Evolutionary conservation across 2,113 vertebrate species (phyloP), one percentile per base, ranked within the genome.

Genomic region (Bubo scandiacus): DNA sequence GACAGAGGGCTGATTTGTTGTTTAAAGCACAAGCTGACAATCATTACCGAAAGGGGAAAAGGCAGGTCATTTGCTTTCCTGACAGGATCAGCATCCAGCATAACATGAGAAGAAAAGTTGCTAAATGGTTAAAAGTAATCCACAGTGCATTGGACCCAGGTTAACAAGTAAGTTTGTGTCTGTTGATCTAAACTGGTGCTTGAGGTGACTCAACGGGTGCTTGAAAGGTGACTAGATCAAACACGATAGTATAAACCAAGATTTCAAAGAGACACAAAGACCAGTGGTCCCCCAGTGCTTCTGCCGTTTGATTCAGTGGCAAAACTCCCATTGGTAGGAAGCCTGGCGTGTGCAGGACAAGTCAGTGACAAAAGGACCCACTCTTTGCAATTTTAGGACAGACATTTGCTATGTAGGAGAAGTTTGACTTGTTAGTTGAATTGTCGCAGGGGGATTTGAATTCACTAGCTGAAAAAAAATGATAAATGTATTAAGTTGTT

Each of bases 401-500:
- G 47, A 40, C 4, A 5, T 87, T 92, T 84, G 38, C 45, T 67
- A 6, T 81, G 52, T 45, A 52, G 36, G 34, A 74, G 68, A 87
- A 96, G 42, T 96, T 71, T 92, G 75, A 71, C 59, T 92, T 91
- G 43, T 54, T 66, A 57, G 57, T 42, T 25, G 63, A 96, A 89
- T 70, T 88, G 82, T 88, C 16, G 5, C 78, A 92, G 75, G 49
- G 49, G 71, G 70, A 94, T 96, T 93, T 95, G 78, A 87, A 90
- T 95, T 92, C 72, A 55, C 45, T 91, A 38, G 61, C 78, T 94
- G 91, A 87, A 94, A 96, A 96, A 94, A 97, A 96, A 77, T 7
- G 84, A 95, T 96, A 94, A 94, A 94, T 91, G 84, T 86, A 92
- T 97, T 96, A 97, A 91, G 88, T 87, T 97, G 89, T 95, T 97